These are phyloP conservation scores for Bombycilla garrulus DNA, from an alignment of 2,113 vertebrate species.

Conservation along the genomic window DNA sequence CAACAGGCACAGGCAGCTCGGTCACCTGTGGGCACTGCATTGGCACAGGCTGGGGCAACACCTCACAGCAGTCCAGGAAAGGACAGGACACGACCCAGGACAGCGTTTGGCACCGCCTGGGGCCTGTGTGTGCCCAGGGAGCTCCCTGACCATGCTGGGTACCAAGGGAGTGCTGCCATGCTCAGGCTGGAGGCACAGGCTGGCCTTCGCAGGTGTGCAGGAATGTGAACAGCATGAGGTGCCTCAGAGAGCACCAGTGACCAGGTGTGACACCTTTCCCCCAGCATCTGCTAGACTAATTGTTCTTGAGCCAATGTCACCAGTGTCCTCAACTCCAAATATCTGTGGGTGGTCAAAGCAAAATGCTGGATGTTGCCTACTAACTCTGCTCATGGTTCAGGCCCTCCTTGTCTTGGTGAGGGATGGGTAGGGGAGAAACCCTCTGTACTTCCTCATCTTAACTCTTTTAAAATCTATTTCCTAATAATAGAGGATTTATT, in stretches of 20 bases:
- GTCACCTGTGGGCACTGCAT: background rate
- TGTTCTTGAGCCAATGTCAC: background rate
- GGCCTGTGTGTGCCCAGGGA: background rate
- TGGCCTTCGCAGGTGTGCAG: background rate
- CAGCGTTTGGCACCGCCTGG: background rate
- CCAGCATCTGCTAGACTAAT: background rate
- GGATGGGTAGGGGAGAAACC: background rate
- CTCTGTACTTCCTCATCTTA: background rate
- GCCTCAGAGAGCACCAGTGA: background rate
- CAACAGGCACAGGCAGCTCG: background rate
- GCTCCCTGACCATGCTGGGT: background rate
- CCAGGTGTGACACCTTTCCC: background rate
- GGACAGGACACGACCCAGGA: background rate
- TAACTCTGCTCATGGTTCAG: background rate
- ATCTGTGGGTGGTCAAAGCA: background rate
- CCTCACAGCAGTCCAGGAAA: background rate
- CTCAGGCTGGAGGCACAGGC: background rate
- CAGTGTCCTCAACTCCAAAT: background rate
- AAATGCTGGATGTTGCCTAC: background rate
- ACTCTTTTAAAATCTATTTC: background rate
- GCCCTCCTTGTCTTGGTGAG: background rate
- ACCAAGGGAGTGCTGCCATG: background rate
- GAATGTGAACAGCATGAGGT: background rate
- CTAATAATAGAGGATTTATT: slow-evolving; percentile 21
- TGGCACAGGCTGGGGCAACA: background rate